phyloP scores from a whole-genome alignment of 37 sponge, comb jelly and placozoan species.

The Halisarca cf. caerulea region DNA sequence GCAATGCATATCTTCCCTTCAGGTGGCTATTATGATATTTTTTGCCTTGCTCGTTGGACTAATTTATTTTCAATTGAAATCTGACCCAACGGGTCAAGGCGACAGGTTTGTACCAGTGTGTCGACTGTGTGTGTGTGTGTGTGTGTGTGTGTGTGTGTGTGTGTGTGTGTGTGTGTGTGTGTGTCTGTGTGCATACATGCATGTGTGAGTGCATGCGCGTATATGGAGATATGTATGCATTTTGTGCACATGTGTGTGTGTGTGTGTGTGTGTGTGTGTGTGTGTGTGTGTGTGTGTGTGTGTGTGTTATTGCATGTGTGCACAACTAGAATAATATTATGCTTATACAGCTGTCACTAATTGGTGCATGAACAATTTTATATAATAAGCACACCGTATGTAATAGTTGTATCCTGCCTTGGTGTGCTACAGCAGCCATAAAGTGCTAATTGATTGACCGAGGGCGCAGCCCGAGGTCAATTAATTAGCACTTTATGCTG shows the following conservation, averaged over 20 bases:
- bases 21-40: conserved; percentile 50
- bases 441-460: no score
- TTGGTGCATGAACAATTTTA: no score
- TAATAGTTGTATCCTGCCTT: no score
- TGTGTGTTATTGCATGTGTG: no score
- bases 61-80: conserved; percentile 56
- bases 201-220: background rate
- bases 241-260: background rate
- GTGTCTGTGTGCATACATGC: background rate
- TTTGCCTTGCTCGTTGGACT: conserved; percentile 60
- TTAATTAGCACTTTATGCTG: no score
- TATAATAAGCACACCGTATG: no score
- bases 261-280: no score
- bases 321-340: no score
- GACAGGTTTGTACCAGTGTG: conserved; percentile 30
- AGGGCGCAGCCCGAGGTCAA: no score
- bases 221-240: background rate
- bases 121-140: conserved; percentile 26
- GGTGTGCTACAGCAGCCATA: no score
- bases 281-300: no score
- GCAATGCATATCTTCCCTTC: background rate
- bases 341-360: no score
- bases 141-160: conserved; percentile 20
- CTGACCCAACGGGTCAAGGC: conserved; percentile 2
- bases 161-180: conserved; percentile 22